Base-by-base conservation (phyloP, 2,888 invertebrate species). In the Oxyteleia sp. region DNA sequence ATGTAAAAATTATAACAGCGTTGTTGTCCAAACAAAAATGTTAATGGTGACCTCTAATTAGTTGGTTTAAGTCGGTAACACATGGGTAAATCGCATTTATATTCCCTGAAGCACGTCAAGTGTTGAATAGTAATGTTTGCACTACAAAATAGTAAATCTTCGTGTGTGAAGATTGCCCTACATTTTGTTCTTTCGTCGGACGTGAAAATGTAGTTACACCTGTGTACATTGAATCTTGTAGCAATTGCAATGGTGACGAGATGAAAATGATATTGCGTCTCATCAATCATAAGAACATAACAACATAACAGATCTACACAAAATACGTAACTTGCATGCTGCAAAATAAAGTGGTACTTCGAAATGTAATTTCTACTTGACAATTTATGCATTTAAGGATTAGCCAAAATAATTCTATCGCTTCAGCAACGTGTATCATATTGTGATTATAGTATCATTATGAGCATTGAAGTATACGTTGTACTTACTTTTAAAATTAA, bases 1-100 rank as follows among this genome's bases (percentile, higher is more conserved):
- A n/a, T n/a, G n/a, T n/a, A n/a, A n/a, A n/a, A n/a, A n/a, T n/a
- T n/a, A n/a, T n/a, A n/a, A n/a, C n/a, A n/a, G n/a, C n/a, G n/a
- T n/a, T n/a, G n/a, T n/a, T n/a, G n/a, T n/a, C n/a, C n/a, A n/a
- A n/a, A n/a, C n/a, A 38, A 38, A 38, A 38, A 38, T 38, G n/a
- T 13, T 13, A n/a, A 85, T 85, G 81, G 84, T 84, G 85, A 87
- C 84, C 84, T 66, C 66, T 75, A 74, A 57, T 49, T 71, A 69
- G 55, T 41, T 47, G 32, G 11, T 51, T 47, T 80, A 68, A 80
- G 51, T 63, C 64, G 80, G 29, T 76, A 72, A 63, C 66, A 68
- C 84, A 72, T 55, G 76, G 76, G 61, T 64, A 63, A 66, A 51
- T 63, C 61, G 55, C 71, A 72, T 68, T 81, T 69, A 61, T 55